Conservation (phyloP, 1,140 invertebrate species). For the Trichomalopsis sarcophagae region DNA sequence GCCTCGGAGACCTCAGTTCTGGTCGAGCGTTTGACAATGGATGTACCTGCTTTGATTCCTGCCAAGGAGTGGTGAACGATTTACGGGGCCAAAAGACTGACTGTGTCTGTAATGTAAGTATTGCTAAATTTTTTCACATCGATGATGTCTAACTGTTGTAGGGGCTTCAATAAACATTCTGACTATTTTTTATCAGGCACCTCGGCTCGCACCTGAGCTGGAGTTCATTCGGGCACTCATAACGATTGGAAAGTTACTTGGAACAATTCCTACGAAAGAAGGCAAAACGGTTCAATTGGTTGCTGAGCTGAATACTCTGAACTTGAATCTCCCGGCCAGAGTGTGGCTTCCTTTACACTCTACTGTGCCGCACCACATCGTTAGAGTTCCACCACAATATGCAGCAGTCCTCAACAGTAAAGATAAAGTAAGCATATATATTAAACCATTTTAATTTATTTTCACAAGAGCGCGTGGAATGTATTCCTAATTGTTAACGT, state of each 20-base stretch:
- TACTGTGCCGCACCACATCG: conserved; percentile 86
- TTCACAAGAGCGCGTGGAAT: neutral
- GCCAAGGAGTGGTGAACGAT: conserved; percentile 85
- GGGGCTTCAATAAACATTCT: neutral
- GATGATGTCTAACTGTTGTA: neutral
- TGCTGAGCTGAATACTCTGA: conserved; percentile 93
- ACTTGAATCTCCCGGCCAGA: conserved; percentile 96
- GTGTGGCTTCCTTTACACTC: conserved; percentile 96
- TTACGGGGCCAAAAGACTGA: conserved; percentile 82
- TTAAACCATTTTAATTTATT: neutral
- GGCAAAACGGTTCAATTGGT: conserved; percentile 92
- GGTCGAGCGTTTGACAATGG: conserved; percentile 97
- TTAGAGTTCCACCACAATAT: conserved; percentile 94
- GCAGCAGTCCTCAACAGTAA: conserved; percentile 99
- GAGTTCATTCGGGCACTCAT: conserved; percentile 93
- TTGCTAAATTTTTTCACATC: conserved; percentile 17
- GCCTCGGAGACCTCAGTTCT: conserved; percentile 92
- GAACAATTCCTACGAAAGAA: conserved; percentile 94
- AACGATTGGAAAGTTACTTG: conserved; percentile 92
- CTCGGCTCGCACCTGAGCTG: conserved; percentile 87
- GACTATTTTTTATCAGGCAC: conserved; percentile 78
- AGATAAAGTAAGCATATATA: conserved; percentile 85
- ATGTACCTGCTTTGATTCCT: conserved; percentile 90
- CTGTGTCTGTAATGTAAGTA: conserved; percentile 84
- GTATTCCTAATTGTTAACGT: neutral